Evolutionary conservation across 2,888 invertebrate species (phyloP).

Genomic region (Orthosia incerta): DNA sequence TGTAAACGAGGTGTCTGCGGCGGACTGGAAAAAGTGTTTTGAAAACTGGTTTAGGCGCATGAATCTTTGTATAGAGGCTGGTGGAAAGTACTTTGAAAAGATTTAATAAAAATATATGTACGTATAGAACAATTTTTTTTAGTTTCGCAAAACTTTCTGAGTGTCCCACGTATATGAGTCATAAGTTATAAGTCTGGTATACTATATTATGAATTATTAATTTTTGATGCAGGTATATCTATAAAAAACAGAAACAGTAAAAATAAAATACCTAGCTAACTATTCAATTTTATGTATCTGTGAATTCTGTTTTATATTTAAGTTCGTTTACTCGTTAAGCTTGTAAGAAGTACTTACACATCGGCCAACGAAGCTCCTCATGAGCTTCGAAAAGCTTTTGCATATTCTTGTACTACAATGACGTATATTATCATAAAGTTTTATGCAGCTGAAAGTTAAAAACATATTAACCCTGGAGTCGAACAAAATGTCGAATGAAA

Average conservation of each 20-base stretch:
- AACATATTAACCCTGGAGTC: not conserved
- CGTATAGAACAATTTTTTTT: too few relatives aligned
- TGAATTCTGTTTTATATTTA: too few relatives aligned
- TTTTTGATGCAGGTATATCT: constrained; percentile 14
- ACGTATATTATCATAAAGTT: not conserved
- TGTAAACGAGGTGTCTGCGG: too few relatives aligned
- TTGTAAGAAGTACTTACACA: not conserved
- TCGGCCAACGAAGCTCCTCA: too few relatives aligned
- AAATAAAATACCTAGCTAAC: not conserved
- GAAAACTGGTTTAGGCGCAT: too few relatives aligned
- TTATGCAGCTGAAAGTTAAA: not conserved
- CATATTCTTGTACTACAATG: too few relatives aligned
- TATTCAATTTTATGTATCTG: not conserved
- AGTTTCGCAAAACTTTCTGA: too few relatives aligned
- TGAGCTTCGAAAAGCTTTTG: not conserved
- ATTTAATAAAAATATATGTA: too few relatives aligned
- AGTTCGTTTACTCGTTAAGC: not conserved
- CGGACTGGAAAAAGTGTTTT: too few relatives aligned
- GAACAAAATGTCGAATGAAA: not conserved
- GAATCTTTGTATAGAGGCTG: too few relatives aligned
- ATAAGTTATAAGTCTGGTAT: constrained; percentile 29
- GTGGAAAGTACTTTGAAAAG: too few relatives aligned
- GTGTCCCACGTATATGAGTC: too few relatives aligned
- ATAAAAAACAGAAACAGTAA: not conserved
- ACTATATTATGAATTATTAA: constrained; percentile 54